Conservation (phyloP, 2,888 invertebrate genomes). For the Tethea ocularis region DNA sequence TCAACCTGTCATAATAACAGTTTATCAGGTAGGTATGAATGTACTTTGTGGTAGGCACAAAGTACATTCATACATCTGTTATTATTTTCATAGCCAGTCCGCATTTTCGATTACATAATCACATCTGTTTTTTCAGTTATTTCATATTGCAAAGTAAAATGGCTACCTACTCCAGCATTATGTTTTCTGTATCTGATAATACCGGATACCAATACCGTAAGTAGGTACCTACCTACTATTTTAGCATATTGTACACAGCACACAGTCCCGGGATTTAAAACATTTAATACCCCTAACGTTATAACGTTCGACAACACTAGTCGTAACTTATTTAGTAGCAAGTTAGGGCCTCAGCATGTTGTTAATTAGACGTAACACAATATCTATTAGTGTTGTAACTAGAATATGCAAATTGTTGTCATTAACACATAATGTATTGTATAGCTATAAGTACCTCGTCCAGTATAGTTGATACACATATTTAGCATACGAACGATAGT, state of each 20-base stretch:
- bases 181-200: background rate
- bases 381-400: conserved; percentile 32
- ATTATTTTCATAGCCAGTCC: too few species aligned
- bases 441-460: background rate
- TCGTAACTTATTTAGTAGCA: background rate
- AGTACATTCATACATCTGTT: too few species aligned
- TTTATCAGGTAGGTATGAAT: too few species aligned
- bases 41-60: too few species aligned
- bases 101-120: too few species aligned
- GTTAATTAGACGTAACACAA: conserved; percentile 38
- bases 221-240: too few species aligned
- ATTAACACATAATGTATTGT: conserved; percentile 24
- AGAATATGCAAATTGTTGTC: conserved; percentile 27
- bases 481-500: conserved; percentile 12
- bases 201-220: background rate
- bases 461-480: background rate
- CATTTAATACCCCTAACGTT: background rate
- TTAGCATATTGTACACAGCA: too few species aligned
- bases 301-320: background rate
- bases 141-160: too few species aligned
- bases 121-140: too few species aligned
- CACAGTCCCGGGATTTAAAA: background rate
- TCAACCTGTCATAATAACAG: too few species aligned
- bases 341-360: background rate
- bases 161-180: too few species aligned